Evolutionary conservation across 2,797 vertebrate genomes (phyloP), one percentile per base, ranked within the genome.

Genomic region (Florisuga fusca): DNA sequence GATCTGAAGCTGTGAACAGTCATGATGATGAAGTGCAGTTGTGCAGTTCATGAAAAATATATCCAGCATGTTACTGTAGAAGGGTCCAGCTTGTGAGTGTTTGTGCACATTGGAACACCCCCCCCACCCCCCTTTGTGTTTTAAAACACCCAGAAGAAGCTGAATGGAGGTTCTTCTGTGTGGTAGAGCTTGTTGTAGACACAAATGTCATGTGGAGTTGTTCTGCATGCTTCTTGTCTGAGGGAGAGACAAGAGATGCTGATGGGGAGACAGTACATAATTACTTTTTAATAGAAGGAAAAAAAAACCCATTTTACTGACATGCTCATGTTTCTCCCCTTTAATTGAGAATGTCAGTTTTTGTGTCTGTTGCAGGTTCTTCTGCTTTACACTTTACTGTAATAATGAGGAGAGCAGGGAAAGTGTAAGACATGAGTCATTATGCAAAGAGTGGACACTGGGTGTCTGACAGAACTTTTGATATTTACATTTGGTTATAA

Each of bases 391-490:
- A 25, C 58, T 90, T 63, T 95, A n/a, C 41, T 80, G 51, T 89
- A 79, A 55, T 91, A 89, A 94, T 31, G 57, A 93, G 73, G 87
- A 84, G 38, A 34, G 76, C 66, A 59, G 61, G 51, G 57, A 73
- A 85, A 74, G 43, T 64, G 0, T 34, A 77, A 85, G 81, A 87
- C 2, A 13, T 72, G 75, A 94, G 43, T 69, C 76, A 79, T 78
- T 92, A 36, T 86, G 84, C 79, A 95, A 94, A 85, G 80, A 94
- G 45, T 76, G 80, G 76, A 78, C 1, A 0, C 43, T 76, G 77
- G 36, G 14, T 78, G 74, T 59, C 45, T 87, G 63, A 91, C 85
- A 92, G 89, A 74, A 83, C 69, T 84, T 91, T 93, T 91, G 73
- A 43, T 73, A 41, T 67, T 88, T 16, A 5, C 62, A 18, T 69